These are phyloP conservation scores for Xenus cinereus DNA, from an alignment of 2,113 vertebrate genomes.

Conservation along the genomic window DNA sequence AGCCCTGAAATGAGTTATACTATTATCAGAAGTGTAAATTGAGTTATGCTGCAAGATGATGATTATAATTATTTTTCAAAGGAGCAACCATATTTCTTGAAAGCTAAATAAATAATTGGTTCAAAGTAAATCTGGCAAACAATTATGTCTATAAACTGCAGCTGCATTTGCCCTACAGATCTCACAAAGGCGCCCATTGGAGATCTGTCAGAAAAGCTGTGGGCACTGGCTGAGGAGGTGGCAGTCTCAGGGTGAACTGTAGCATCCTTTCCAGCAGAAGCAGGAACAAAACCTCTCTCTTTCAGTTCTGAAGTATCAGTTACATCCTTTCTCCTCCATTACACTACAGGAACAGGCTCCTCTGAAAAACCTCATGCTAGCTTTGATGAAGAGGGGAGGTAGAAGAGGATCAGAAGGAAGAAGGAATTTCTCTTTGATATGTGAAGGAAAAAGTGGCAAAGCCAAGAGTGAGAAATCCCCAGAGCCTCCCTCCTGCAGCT, in stretches of 20 bases:
- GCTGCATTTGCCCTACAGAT: neutral
- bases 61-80: neutral
- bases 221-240: neutral
- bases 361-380: neutral
- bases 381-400: fast-evolving
- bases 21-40: neutral
- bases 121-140: neutral
- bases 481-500: neutral
- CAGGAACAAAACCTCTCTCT: neutral
- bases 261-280: neutral
- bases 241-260: neutral
- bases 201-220: neutral
- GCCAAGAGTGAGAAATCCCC: neutral
- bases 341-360: fast-evolving
- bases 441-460: neutral
- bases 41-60: neutral
- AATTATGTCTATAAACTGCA: neutral
- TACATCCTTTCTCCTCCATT: neutral
- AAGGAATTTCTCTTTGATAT: neutral
- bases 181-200: neutral
- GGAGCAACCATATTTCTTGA: neutral
- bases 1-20: neutral
- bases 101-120: neutral
- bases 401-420: neutral
- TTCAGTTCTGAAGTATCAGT: neutral